Percentiles rank a stretch among this genome's conserved stretches.
Conservation (phyloP, 2,888 invertebrate species). For the Tachina lurida region DNA sequence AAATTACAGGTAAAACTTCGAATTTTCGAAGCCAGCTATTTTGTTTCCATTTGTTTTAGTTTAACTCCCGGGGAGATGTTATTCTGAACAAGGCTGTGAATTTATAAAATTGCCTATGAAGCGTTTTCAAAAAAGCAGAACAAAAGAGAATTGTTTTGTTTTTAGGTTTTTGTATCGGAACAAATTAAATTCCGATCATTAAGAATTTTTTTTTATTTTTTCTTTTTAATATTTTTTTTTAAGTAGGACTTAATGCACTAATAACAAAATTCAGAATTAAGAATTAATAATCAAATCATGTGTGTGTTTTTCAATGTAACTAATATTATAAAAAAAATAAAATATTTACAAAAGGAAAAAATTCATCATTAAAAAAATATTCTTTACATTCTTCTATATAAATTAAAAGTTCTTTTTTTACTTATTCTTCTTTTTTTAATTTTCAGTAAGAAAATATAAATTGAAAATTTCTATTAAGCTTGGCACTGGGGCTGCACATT, state of each 20-base stretch:
- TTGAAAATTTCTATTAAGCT: conserved; percentile 58
- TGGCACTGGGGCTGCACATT: conserved; percentile 69
- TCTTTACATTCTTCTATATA: conserved; percentile 53
- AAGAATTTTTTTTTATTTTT: conserved; percentile 59
- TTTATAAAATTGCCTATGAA: too few species aligned
- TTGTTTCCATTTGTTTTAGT: too few species aligned
- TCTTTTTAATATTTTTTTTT: conserved; percentile 47
- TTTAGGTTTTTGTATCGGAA: conserved; percentile 67
- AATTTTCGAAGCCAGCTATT: too few species aligned
- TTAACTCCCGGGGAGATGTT: too few species aligned
- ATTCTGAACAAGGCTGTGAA: too few species aligned
- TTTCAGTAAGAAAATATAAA: conserved; percentile 45
- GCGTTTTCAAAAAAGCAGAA: background rate
- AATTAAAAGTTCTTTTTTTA: conserved; percentile 2
- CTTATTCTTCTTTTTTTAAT: conserved; percentile 11
- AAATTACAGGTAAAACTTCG: too few species aligned
- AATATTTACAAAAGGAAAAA: conserved; percentile 68
- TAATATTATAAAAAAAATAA: conserved; percentile 62
- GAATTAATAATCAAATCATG: conserved; percentile 56
- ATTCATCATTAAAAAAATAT: conserved; percentile 49
- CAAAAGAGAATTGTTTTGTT: conserved; percentile 28
- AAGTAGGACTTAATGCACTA: conserved; percentile 68
- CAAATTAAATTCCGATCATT: conserved; percentile 62
- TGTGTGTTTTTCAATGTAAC: conserved; percentile 40
- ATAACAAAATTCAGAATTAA: conserved; percentile 71